phyloP scores from a whole-genome alignment of 2,888 invertebrate genomes.

The Scaptodrosophila latifasciaeformis region DNA sequence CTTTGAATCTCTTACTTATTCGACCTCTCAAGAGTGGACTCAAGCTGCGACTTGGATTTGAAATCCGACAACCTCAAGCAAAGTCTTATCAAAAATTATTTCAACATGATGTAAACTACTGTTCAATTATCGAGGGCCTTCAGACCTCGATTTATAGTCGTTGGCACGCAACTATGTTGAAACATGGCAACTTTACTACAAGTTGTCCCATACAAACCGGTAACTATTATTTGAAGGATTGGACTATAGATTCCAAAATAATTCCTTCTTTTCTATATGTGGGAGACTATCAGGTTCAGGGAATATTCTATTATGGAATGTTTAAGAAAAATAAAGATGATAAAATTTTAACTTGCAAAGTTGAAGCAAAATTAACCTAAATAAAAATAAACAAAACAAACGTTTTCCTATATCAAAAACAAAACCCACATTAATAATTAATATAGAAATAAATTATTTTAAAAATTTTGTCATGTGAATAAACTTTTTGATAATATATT shows the following conservation, averaged over 20 bases:
- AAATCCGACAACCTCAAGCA: neutral
- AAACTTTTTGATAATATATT: too few relatives aligned
- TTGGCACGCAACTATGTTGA: conserved; percentile 39
- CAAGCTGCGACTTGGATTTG: neutral
- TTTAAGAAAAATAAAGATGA: neutral
- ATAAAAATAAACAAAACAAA: neutral
- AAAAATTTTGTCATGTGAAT: too few relatives aligned
- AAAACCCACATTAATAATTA: too few relatives aligned
- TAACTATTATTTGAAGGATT: conserved; percentile 38
- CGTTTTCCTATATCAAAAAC: too few relatives aligned
- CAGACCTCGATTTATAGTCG: neutral
- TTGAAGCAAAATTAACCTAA: neutral
- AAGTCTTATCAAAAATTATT: conserved; percentile 30
- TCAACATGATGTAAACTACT: conserved; percentile 16
- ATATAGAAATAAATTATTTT: too few relatives aligned
- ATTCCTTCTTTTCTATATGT: conserved; percentile 40
- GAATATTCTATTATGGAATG: neutral
- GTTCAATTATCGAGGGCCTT: neutral
- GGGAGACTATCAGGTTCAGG: conserved; percentile 35
- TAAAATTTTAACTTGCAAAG: neutral
- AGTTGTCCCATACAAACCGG: conserved; percentile 41
- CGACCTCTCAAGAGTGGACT: neutral
- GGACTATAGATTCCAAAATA: conserved; percentile 19
- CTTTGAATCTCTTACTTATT: neutral
- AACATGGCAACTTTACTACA: conserved; percentile 43